Evolutionary conservation across 2,797 vertebrate genomes (phyloP).

Genomic region (Meda fulgida): DNA sequence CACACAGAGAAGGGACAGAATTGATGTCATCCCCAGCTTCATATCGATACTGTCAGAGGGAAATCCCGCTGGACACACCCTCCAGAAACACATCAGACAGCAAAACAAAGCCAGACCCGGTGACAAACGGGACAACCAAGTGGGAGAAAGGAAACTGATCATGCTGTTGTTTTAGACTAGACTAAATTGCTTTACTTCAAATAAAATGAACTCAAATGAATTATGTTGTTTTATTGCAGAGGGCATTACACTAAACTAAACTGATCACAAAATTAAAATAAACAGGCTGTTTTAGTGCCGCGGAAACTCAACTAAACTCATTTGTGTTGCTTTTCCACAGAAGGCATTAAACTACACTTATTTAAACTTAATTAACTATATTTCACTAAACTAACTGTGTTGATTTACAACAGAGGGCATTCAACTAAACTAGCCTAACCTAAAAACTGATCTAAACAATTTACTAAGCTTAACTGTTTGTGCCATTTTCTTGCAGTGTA

Average conservation of each 20-base stretch:
- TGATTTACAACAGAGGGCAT: neutral
- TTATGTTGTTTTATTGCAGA: neutral
- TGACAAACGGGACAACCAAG: too few relatives aligned
- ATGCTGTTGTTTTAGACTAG: neutral
- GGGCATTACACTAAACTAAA: too few relatives aligned
- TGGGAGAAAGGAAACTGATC: neutral
- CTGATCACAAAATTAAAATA: neutral
- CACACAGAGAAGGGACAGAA: neutral
- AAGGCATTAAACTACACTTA: neutral
- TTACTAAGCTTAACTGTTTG: neutral
- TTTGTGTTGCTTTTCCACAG: neutral
- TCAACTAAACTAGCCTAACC: neutral
- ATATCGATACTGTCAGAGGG: constrained; percentile 38
- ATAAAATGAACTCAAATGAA: neutral
- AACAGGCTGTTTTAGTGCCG: neutral
- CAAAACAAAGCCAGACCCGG: neutral
- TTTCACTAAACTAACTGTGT: too few relatives aligned
- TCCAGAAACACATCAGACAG: neutral
- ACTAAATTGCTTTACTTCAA: too few relatives aligned
- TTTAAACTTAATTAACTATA: neutral
- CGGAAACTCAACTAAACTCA: neutral
- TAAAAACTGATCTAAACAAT: neutral
- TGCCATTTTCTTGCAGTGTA: neutral
- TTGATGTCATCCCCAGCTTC: neutral
- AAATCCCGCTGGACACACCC: constrained; percentile 25